phyloP scores from a whole-genome alignment of 2,888 invertebrate species.

The Cerastis leucographa region DNA sequence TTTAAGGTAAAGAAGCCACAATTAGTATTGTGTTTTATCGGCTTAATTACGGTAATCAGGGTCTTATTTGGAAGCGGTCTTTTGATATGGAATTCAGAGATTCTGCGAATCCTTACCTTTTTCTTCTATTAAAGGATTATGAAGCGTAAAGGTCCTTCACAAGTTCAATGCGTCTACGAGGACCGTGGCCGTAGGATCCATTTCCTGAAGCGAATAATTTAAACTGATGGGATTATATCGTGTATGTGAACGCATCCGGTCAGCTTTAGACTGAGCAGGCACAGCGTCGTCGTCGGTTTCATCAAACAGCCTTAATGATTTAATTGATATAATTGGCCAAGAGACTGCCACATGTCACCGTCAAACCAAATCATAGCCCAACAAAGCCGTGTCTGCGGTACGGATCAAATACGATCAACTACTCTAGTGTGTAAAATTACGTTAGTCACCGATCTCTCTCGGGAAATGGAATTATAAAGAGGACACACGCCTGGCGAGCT shows the following conservation, averaged over 20 bases:
- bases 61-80: conserved; percentile 1
- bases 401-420: conserved; percentile 55
- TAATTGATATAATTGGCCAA: background rate
- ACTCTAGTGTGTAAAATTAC: conserved; percentile 47
- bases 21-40: conserved; percentile 18
- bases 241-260: background rate
- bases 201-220: conserved; percentile 12
- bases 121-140: background rate
- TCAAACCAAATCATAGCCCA: conserved; percentile 28
- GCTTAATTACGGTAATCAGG: conserved; percentile 26
- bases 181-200: background rate
- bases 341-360: background rate
- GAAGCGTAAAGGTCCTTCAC: background rate
- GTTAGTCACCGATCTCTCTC: conserved; percentile 55
- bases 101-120: conserved; percentile 13
- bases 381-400: conserved; percentile 38
- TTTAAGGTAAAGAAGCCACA: conserved; percentile 20
- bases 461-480: conserved; percentile 70
- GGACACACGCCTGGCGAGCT: conserved; percentile 53
- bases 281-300: background rate
- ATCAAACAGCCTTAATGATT: background rate
- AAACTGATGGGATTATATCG: background rate
- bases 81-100: conserved; percentile 5
- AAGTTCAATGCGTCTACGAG: background rate
- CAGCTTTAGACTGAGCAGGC: background rate